Evolutionary conservation across 2,797 vertebrate species (phyloP).

Genomic region (Choloepus didactylus): DNA sequence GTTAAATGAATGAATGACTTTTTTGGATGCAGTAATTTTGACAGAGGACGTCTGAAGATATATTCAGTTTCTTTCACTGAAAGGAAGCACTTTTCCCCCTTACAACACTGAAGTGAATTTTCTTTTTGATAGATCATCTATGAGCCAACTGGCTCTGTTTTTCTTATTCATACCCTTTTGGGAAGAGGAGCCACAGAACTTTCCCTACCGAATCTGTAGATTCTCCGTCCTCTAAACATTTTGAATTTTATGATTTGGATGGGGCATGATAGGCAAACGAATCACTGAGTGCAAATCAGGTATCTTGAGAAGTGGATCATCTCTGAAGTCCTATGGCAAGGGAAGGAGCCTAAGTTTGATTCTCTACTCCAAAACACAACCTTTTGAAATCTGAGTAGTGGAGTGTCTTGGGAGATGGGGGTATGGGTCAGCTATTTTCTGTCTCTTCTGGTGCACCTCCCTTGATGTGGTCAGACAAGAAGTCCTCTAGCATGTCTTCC

Average conservation of each 20-base stretch:
- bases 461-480: not conserved
- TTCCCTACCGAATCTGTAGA: slow-evolving; percentile 13
- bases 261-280: not conserved
- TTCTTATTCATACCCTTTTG: slow-evolving; percentile 25
- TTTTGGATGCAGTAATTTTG: slow-evolving; percentile 39
- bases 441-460: not conserved
- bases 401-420: not conserved
- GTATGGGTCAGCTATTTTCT: not conserved
- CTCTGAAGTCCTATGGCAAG: not conserved
- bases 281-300: slow-evolving; percentile 11
- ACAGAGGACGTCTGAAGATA: slow-evolving; percentile 45
- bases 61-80: slow-evolving; percentile 51
- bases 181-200: not conserved
- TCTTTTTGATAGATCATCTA: slow-evolving; percentile 48
- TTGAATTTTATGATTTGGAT: not conserved
- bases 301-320: not conserved
- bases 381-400: not conserved
- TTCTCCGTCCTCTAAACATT: slow-evolving; percentile 42
- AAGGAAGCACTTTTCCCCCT: not conserved
- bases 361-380: slow-evolving; percentile 41
- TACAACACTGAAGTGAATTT: not conserved
- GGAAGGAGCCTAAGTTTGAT: not conserved
- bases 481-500: not conserved
- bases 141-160: slow-evolving; percentile 17
- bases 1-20: not conserved